phyloP scores from a whole-genome alignment of 2,113 vertebrate species.

The Corythornis madagascariensis region DNA sequence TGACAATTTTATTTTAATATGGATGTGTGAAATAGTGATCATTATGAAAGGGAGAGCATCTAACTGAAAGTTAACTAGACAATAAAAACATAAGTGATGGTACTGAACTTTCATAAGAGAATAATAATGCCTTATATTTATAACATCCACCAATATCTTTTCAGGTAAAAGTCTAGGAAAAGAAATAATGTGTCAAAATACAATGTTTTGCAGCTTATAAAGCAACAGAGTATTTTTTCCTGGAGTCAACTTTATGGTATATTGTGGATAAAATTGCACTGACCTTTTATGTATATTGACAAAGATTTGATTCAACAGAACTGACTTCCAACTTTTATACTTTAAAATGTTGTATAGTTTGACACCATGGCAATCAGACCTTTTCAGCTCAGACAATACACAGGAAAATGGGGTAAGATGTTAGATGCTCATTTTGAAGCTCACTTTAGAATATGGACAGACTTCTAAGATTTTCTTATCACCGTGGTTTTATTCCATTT shows the following conservation, averaged over 20 bases:
- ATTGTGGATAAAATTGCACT: slow-evolving; percentile 26
- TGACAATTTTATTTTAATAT: background rate
- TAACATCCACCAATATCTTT: background rate
- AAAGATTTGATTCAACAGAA: slow-evolving; percentile 37
- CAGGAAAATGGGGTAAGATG: background rate
- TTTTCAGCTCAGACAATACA: slow-evolving; percentile 15
- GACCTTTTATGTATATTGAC: slow-evolving; percentile 48
- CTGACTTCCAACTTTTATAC: slow-evolving; percentile 28
- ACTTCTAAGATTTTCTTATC: background rate
- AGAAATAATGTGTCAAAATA: slow-evolving; percentile 37
- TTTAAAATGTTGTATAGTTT: slow-evolving; percentile 23
- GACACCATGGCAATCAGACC: slow-evolving; percentile 20
- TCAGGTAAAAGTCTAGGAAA: slow-evolving; percentile 12
- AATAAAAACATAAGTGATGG: background rate
- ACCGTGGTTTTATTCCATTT: background rate
- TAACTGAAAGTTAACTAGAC: background rate
- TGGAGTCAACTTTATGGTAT: background rate
- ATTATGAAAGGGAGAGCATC: background rate
- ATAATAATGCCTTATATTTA: background rate
- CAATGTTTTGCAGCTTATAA: slow-evolving; percentile 23
- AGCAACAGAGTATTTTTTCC: slow-evolving; percentile 15
- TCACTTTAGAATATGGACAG: background rate
- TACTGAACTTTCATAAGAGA: background rate
- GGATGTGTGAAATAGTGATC: background rate
- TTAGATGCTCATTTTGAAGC: background rate